These are phyloP conservation scores for Scomberomorus guttatus DNA, from an alignment of 2,797 vertebrate species.

Conservation along the genomic window DNA sequence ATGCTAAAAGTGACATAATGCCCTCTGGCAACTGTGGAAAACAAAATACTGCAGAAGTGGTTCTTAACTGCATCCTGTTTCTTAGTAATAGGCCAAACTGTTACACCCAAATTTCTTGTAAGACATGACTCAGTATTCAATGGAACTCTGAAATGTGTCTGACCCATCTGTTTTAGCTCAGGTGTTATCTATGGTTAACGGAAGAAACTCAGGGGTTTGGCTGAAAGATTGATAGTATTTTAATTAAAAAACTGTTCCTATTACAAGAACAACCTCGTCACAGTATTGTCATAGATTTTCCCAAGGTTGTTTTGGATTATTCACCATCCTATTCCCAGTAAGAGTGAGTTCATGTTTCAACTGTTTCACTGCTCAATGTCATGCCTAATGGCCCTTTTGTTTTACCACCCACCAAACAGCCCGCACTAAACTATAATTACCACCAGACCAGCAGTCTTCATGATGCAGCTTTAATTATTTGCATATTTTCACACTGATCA, in stretches of 20 bases:
- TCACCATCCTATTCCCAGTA: neutral
- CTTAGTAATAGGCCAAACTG: neutral
- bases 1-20: neutral
- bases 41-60: conserved; percentile 15
- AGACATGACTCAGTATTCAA: conserved; percentile 60
- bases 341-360: neutral
- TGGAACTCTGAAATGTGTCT: conserved; percentile 42
- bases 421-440: conserved; percentile 9
- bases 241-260: neutral
- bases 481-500: conserved; percentile 25
- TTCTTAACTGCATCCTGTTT: neutral
- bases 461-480: conserved; percentile 11
- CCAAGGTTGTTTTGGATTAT: neutral
- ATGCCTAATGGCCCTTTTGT: neutral
- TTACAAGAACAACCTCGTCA: neutral
- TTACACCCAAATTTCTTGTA: conserved; percentile 29
- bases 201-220: neutral
- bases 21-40: neutral
- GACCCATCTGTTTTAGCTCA: neutral
- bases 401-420: neutral
- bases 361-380: neutral
- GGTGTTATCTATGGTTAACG: conserved; percentile 4
- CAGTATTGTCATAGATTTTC: neutral
- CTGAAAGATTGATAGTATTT: neutral
- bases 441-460: neutral